Evolutionary conservation across 1,140 invertebrate genomes (phyloP), one percentile per base, ranked within the genome.

Genomic region (Cepaea nemoralis): DNA sequence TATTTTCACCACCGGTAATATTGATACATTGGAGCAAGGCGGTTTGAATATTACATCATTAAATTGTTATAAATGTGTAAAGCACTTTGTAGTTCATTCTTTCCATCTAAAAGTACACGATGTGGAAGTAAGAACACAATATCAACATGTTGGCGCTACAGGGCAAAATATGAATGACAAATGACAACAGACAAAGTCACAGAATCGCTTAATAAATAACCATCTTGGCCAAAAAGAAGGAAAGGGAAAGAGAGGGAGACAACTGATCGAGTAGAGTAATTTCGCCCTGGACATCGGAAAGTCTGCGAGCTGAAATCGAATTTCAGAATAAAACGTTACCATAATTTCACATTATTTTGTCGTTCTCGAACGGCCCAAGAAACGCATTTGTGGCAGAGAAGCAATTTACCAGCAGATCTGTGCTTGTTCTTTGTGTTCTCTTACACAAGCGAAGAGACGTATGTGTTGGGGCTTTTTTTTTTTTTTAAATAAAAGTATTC

Each of bases 281-380:
- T 31, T n/a, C n/a, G 24, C n/a, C 8, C 10, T 67, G n/a, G 45
- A 48, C 69, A 42, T 12, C 19, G 69, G 69, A 12, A 35, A 71
- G 22, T 35, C 69, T 10, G 33, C n/a, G 22, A 35, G 33, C 12
- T 71, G 33, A 27, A 71, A 71, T 71, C 69, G 69, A 71, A 71
- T 71, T 71, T 22, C 39, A 71, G 69, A 67, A 71, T 24, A 39
- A 71, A 71, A 71, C 69, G 69, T 71, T 71, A 71, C 69, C 69
- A 71, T 71, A 71, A 71, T 71, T 71, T 71, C 69, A 71, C 69
- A 71, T 71, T 71, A 71, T 71, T 71, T 71, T 8, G 33, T 35
- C 69, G 39, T 71, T 16, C 69, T 35, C 8, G 22, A 35, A 71
- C 5, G 69, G 69, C 69, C 39, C 10, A 71, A 71, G 69, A 35